Evolutionary conservation across 2,113 vertebrate genomes (phyloP), one percentile per base, ranked within the genome.

Genomic region (Puffinus mauretanicus): DNA sequence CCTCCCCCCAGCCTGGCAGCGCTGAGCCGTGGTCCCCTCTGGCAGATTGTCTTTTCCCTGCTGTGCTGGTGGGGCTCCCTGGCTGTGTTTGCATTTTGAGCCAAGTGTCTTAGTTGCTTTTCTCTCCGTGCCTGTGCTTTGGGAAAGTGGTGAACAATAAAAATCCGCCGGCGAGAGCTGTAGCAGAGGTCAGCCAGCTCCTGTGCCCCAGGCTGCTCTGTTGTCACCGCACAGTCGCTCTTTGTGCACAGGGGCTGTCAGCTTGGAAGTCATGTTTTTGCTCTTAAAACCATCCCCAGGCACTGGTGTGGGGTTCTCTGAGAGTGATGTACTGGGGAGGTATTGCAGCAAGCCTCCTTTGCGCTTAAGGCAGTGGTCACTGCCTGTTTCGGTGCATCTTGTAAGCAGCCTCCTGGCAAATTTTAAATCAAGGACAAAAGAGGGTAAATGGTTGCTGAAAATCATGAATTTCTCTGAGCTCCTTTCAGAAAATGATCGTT

Each of bases 161-260:
- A 95, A 90, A 93, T 91, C 82, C 2, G 6, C 71, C 2, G 8
- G 60, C 6, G 3, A 93, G 93, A 93, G 93, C 93, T 80, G 93
- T 82, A 90, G 94, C 96, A 90, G 96, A 95, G 96, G 96, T 96
- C 96, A 96, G 92, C 40, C 66, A 52, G 96, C 96, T 96, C 93
- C 92, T 94, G 70, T 93, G 96, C 96, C 94, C 87, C 82, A 82
- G 96, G 96, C 93, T 94, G 87, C 96, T 96, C 93, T 95, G 82
- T 82, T 96, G 94, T 93, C 93, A 93, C 84, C 0, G 7, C 92
- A 90, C 82, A 82, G 94, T 90, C 9, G 66, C 0, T 46, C 93
- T 94, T 95, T 91, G 84, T 91, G 93, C 25, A 3, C 6, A 16
- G 85, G 84, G 92, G 78, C 92, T 94, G 94, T 91, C 93, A 95